Evolutionary conservation across 2,797 vertebrate species (phyloP).

Genomic region (Hypotaenidia okinawae): DNA sequence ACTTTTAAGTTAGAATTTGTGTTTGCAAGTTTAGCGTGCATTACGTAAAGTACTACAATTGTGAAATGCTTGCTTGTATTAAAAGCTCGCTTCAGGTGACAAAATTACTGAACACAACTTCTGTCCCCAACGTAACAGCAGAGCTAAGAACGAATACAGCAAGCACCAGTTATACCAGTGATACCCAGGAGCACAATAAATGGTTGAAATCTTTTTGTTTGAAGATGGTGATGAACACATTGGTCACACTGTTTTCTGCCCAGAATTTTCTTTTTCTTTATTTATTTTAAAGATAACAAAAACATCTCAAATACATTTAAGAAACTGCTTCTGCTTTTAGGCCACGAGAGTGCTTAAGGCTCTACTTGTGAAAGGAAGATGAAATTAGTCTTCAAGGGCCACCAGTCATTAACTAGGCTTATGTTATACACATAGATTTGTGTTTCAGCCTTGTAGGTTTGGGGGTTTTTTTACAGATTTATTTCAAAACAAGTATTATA

Average conservation of each 20-base stretch:
- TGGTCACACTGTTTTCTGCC: not conserved
- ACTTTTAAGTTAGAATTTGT: not conserved
- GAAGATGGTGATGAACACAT: not conserved
- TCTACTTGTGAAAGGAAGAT: not conserved
- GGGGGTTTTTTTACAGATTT: too few species aligned
- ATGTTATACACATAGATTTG: not conserved
- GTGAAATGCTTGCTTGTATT: not conserved
- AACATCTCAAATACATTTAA: not conserved
- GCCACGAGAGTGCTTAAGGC: not conserved
- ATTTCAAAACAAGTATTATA: not conserved
- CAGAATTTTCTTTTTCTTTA: not conserved
- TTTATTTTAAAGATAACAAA: not conserved
- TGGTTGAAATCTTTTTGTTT: not conserved
- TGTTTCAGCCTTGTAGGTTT: not conserved
- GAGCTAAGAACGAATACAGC: not conserved
- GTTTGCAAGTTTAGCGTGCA: not conserved
- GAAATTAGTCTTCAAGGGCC: not conserved
- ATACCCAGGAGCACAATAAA: not conserved
- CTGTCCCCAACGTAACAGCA: not conserved
- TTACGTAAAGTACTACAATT: not conserved
- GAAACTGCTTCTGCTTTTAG: not conserved
- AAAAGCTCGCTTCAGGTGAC: not conserved
- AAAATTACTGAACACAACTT: not conserved
- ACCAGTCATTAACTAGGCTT: not conserved
- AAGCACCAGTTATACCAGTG: not conserved